Conservation (phyloP, 2,113 vertebrate genomes). For the Drymodes brunneopygia region DNA sequence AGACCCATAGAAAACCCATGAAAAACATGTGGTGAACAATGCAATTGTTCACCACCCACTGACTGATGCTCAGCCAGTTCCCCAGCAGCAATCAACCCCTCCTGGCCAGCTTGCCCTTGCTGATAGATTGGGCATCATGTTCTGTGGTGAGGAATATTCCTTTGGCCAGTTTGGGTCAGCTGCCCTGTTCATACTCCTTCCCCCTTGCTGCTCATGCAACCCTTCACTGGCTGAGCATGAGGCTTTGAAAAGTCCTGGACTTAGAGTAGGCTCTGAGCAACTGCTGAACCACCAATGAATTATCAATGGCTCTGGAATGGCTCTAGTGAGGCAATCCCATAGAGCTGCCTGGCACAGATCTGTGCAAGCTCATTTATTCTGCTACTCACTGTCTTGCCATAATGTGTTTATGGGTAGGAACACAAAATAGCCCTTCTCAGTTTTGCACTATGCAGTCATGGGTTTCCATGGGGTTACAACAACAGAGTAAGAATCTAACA, state of each 20-base stretch:
- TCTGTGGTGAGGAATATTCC: not conserved
- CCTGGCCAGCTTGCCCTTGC: rapidly evolving
- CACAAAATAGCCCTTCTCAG: not conserved
- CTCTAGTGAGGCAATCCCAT: not conserved
- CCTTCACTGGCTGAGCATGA: not conserved
- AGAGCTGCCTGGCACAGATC: not conserved
- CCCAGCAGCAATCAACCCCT: not conserved
- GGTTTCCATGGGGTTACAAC: not conserved
- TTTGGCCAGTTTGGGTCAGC: not conserved
- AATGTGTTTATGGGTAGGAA: not conserved
- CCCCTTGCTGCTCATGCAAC: not conserved
- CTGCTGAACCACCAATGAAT: not conserved
- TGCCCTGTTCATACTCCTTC: not conserved
- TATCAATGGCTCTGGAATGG: not conserved
- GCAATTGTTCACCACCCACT: not conserved
- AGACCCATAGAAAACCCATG: not conserved
- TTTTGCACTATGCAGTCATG: not conserved
- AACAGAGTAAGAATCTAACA: not conserved
- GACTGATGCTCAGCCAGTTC: not conserved
- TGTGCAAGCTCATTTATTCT: not conserved
- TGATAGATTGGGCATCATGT: not conserved
- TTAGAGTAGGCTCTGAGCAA: not conserved
- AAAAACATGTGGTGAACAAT: not conserved
- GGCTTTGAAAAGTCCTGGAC: not conserved
- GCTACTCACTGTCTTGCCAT: not conserved